phyloP scores from a whole-genome alignment of 2,113 vertebrate genomes.

The Nothoprocta pentlandii region DNA sequence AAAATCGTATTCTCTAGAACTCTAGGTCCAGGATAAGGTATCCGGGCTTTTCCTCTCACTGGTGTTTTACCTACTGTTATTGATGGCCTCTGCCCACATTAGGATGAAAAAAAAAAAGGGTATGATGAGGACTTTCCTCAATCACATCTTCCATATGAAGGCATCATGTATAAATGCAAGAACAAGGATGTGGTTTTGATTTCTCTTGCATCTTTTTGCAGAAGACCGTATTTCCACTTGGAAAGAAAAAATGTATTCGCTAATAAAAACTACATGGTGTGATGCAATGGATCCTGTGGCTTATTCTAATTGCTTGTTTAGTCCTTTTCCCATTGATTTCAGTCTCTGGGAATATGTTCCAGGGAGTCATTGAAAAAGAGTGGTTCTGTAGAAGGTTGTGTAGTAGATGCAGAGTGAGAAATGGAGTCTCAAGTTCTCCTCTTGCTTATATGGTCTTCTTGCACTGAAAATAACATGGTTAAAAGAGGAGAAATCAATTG shows the following conservation, averaged over 20 bases:
- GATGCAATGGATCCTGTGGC: not conserved
- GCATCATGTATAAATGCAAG: not conserved
- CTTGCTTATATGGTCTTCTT: not conserved
- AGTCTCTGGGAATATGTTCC: not conserved
- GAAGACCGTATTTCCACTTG: not conserved
- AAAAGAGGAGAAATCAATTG: not conserved
- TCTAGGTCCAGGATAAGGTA: not conserved
- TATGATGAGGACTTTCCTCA: not conserved
- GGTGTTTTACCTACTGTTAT: not conserved
- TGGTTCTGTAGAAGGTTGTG: not conserved
- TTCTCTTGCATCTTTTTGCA: not conserved
- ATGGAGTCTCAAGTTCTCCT: not conserved
- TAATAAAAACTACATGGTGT: not conserved
- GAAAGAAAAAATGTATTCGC: fast-evolving
- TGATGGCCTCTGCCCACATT: not conserved
- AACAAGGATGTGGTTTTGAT: not conserved
- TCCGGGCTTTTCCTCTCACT: not conserved
- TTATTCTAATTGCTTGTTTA: not conserved
- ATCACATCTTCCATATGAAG: not conserved
- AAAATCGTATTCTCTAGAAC: not conserved
- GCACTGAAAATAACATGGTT: not conserved
- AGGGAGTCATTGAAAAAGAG: not conserved
- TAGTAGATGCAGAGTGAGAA: not conserved
- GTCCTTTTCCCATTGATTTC: not conserved
- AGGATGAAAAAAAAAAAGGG: too few species aligned